A percentile compares a stretch with the other conserved stretches of the same genome.
phyloP scores from a whole-genome alignment of 1,140 invertebrate species.

The Halictus rubicundus region DNA sequence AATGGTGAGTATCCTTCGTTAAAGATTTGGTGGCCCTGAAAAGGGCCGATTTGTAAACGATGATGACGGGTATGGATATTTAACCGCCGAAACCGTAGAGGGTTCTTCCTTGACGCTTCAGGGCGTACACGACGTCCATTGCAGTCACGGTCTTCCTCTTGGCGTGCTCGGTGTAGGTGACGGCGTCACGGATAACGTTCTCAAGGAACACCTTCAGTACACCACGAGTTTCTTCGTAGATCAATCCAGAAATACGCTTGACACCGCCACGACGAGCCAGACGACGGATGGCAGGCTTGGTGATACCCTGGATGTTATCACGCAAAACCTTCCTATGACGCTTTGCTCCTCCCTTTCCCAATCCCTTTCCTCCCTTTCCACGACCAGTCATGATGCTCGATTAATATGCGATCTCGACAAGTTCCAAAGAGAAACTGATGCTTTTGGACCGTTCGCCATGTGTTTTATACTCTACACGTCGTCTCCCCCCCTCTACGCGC shows the following conservation, averaged over 20 bases:
- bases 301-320: conserved; percentile 64
- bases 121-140: conserved; percentile 60
- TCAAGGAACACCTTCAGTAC: conserved; percentile 59
- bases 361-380: conserved; percentile 62
- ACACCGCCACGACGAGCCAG: conserved; percentile 58
- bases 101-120: conserved; percentile 63
- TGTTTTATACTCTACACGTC: too few relatives aligned
- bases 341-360: conserved; percentile 64
- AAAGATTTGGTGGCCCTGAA: conserved; percentile 57
- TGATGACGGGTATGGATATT: not conserved
- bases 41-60: conserved; percentile 47
- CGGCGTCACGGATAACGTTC: conserved; percentile 58
- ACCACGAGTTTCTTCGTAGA: conserved; percentile 60
- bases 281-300: conserved; percentile 59
- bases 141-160: conserved; percentile 59
- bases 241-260: conserved; percentile 62
- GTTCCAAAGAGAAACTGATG: conserved; percentile 12
- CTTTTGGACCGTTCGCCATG: accelerated
- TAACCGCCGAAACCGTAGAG: conserved; percentile 61
- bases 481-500: too few relatives aligned
- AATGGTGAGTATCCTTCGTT: not conserved
- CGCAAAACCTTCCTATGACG: conserved; percentile 61
- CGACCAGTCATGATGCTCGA: conserved; percentile 51
- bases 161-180: conserved; percentile 58
- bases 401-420: not conserved